A percentile compares a stretch with the other conserved stretches of the same genome.
Conservation (phyloP, 2,113 vertebrate species). For the Callospermophilus lateralis region DNA sequence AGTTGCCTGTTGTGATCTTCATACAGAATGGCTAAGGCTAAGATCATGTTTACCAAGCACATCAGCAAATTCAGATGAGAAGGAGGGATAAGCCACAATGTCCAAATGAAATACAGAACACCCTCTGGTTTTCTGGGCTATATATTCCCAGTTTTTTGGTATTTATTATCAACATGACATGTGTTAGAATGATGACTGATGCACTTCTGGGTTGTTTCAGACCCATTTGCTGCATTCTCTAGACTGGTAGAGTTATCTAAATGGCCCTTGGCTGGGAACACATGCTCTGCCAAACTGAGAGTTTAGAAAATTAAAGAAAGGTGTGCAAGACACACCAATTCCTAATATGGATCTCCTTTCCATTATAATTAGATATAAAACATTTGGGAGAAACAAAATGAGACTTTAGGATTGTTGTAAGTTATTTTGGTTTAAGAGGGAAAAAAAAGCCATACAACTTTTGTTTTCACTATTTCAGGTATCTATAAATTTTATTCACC, state of each 20-base stretch:
- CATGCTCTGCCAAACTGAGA: neutral
- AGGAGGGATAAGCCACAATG: neutral
- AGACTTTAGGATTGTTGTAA: neutral
- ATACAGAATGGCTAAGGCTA: neutral
- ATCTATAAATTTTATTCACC: neutral
- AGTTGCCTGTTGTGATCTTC: neutral
- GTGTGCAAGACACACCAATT: neutral
- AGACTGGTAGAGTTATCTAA: neutral
- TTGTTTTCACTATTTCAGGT: neutral
- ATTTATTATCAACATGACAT: constrained; percentile 61
- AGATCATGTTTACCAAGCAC: neutral
- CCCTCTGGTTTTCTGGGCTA: constrained; percentile 25
- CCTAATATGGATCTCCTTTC: neutral
- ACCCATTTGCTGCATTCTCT: neutral
- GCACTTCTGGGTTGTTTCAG: neutral
- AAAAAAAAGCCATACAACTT: neutral
- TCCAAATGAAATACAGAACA: constrained; percentile 8
- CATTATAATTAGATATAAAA: neutral
- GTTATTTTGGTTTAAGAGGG: neutral
- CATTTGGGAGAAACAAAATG: neutral
- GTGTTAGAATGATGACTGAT: constrained; percentile 6
- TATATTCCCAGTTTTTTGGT: constrained; percentile 31
- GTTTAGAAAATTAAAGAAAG: constrained; percentile 29
- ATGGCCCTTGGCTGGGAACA: neutral
- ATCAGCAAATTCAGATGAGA: constrained; percentile 27